phyloP scores from a whole-genome alignment of 92 coral and sea anemone species.

The Phenganax subtilis region DNA sequence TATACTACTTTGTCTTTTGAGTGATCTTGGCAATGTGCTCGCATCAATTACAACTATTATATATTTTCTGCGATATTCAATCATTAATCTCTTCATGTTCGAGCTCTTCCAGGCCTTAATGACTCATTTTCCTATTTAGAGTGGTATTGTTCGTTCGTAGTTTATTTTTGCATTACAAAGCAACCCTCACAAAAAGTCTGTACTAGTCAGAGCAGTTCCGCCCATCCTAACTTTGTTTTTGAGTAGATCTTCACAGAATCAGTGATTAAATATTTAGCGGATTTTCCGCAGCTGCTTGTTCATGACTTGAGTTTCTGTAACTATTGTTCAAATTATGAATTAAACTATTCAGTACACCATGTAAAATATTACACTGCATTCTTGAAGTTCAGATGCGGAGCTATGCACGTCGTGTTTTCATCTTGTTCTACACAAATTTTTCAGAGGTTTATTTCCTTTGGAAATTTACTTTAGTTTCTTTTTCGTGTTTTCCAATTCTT shows the following conservation, averaged over 20 bases:
- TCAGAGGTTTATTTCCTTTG: conserved; percentile 9
- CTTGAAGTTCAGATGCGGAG: conserved; percentile 11
- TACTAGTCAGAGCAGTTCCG: no score
- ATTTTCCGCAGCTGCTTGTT: not conserved
- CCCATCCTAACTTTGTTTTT: no score
- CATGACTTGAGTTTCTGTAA: not conserved
- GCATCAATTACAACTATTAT: not conserved
- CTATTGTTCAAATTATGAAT: not conserved
- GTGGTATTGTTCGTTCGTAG: no score
- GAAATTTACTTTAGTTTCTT: not conserved
- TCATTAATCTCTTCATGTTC: no score
- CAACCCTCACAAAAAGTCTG: no score
- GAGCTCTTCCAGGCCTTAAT: no score
- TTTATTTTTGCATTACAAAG: no score
- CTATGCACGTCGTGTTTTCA: conserved; percentile 14
- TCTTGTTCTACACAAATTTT: not conserved
- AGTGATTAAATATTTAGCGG: not conserved
- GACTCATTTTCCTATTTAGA: no score
- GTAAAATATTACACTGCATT: conserved; percentile 18
- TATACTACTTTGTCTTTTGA: not conserved
- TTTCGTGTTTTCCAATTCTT: not conserved
- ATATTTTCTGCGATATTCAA: not conserved
- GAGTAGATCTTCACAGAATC: no score
- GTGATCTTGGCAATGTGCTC: not conserved
- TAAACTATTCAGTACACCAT: not conserved